phyloP scores from a whole-genome alignment of 2,888 invertebrate genomes.

The Creontiades dilutus region DNA sequence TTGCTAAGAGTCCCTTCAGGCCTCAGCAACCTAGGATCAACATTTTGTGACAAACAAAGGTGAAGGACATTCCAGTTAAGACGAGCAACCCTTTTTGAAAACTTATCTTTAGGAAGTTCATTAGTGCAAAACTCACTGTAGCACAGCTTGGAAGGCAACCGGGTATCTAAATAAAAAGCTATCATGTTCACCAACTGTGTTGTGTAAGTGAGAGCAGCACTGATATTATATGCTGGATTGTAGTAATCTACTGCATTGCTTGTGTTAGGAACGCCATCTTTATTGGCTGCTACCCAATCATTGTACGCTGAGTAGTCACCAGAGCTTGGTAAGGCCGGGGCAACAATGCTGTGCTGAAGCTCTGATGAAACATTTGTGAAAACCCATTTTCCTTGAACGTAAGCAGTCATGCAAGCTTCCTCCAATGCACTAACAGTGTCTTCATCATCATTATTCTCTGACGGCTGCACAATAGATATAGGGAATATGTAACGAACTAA shows the following conservation, averaged over 20 bases:
- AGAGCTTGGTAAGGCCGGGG: slow-evolving; percentile 90
- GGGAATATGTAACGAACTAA: slow-evolving; percentile 86
- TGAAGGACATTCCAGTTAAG: slow-evolving; percentile 90
- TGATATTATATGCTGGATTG: slow-evolving; percentile 86
- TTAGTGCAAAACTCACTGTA: slow-evolving; percentile 90
- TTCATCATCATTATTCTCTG: slow-evolving; percentile 78
- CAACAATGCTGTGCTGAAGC: slow-evolving; percentile 87
- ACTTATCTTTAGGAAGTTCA: slow-evolving; percentile 85
- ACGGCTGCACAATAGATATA: slow-evolving; percentile 78
- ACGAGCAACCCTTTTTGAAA: slow-evolving; percentile 86
- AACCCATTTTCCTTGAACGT: slow-evolving; percentile 90
- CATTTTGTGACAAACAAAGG: slow-evolving; percentile 88
- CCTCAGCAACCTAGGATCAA: slow-evolving; percentile 83
- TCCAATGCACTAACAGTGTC: slow-evolving; percentile 82
- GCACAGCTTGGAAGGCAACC: slow-evolving; percentile 87
- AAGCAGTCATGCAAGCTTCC: slow-evolving; percentile 88
- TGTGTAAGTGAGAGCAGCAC: slow-evolving; percentile 90
- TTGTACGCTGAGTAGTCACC: slow-evolving; percentile 90
- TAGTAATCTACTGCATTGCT: slow-evolving; percentile 82
- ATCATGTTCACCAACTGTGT: slow-evolving; percentile 91
- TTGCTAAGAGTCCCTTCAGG: slow-evolving; percentile 87
- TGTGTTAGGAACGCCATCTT: slow-evolving; percentile 79
- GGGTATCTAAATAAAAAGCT: slow-evolving; percentile 90
- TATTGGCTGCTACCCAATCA: slow-evolving; percentile 84
- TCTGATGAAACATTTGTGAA: slow-evolving; percentile 84